Conservation (phyloP, 2,797 vertebrate species). For the Pteropus rufus region DNA sequence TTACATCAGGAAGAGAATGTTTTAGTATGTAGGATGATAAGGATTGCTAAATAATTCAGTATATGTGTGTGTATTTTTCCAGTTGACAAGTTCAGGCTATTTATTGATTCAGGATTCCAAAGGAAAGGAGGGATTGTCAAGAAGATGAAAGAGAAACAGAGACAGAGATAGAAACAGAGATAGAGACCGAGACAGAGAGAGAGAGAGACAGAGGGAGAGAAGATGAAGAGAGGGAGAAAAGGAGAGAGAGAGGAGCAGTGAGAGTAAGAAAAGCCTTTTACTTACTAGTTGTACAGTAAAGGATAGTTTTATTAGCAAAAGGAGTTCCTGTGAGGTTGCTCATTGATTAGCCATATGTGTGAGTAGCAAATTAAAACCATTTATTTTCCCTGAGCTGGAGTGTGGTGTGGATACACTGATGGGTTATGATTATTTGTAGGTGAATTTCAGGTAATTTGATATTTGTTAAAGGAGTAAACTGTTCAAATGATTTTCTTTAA, state of each 20-base stretch:
- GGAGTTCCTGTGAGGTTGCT: not conserved
- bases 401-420: slow-evolving; percentile 33
- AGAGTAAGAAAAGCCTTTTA: not conserved
- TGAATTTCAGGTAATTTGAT: slow-evolving; percentile 68
- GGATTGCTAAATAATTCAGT: not conserved
- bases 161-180: not conserved
- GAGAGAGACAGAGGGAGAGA: not conserved
- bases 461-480: slow-evolving; percentile 68
- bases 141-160: not conserved
- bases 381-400: not conserved
- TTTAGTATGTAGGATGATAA: not conserved
- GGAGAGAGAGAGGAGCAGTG: accelerated
- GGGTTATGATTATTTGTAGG: slow-evolving; percentile 55
- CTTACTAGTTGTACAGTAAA: not conserved
- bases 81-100: not conserved
- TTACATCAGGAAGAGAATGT: not conserved
- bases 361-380: slow-evolving; percentile 57
- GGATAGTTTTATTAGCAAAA: not conserved
- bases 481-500: slow-evolving; percentile 75
- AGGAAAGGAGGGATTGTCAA: not conserved
- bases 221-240: not conserved
- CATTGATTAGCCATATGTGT: not conserved
- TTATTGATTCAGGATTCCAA: not conserved
- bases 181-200: accelerated
- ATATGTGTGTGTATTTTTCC: not conserved